Base-by-base conservation (phyloP, 1,140 invertebrate species). In the Cydia splendana region DNA sequence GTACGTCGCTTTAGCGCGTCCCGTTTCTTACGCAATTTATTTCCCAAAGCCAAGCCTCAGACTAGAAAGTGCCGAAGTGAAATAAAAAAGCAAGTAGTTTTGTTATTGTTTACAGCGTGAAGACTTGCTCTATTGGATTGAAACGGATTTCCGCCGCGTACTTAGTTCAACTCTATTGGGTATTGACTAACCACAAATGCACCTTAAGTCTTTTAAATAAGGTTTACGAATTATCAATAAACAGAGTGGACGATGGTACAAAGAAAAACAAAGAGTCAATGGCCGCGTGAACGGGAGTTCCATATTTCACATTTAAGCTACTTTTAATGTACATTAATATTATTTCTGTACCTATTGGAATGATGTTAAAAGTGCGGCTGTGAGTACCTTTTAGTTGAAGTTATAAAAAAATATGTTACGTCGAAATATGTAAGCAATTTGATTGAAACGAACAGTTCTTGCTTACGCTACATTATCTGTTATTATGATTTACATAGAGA, bases 51-150 rank as follows among this genome's bases (percentile, higher is more conserved):
- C 18, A 62, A 24, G 57, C 57, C 20, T 10, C 18, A 62, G 18
- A 10, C 18, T 24, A 24, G 57, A 62, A 62, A 62, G 57, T 62
- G 57, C 57, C 57, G 53, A 57, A 48, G 45, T 57, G n/a, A 57
- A 57, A 51, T 51, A 48, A 48, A 48, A 62, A 62, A 62, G 1
- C 15, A 62, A 62, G 18, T 12, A 24, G n/a, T 20, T 62, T 62
- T 62, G 57, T 62, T 62, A 62, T 62, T 62, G 57, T 62, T 62
- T 62, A 62, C 57, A 12, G 20, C 57, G 57, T 24, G 20, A 62
- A 62, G 57, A 62, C 57, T 62, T 62, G 57, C 57, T 62, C 57
- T 62, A 62, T 24, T 62, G 57, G 57, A 62, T 62, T 62, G 18
- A 24, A 24, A 62, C 57, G 57, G 57, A 62, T 62, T 62, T 62